phyloP scores from a whole-genome alignment of 1,140 invertebrate species.

The Micrasema minimum region DNA sequence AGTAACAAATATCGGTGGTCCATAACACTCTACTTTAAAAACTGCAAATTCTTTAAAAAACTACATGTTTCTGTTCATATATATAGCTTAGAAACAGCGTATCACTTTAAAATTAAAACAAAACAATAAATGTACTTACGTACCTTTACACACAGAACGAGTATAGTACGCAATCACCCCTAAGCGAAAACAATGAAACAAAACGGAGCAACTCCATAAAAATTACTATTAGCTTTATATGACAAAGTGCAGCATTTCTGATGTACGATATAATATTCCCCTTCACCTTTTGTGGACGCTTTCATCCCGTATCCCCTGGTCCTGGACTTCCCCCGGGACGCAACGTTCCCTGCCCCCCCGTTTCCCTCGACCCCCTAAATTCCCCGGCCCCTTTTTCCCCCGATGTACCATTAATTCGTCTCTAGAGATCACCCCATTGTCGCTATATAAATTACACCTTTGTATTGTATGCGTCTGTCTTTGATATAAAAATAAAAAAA shows the following conservation, averaged over 20 bases:
- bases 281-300: slow-evolving; percentile 16
- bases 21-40: no score
- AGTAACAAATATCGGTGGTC: no score
- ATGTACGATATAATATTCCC: slow-evolving; percentile 27
- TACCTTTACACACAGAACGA: no score
- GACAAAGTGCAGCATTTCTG: slow-evolving; percentile 13
- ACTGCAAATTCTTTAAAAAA: no score
- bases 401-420: slow-evolving; percentile 50
- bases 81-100: no score
- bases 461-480: slow-evolving; percentile 46
- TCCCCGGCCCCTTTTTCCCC: slow-evolving; percentile 27
- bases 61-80: no score
- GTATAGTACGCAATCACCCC: no score
- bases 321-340: not conserved
- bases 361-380: not conserved
- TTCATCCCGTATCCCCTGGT: not conserved
- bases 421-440: slow-evolving; percentile 50
- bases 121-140: no score
- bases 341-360: not conserved
- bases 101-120: no score
- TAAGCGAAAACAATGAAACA: not conserved
- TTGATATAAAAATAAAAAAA: slow-evolving; percentile 52
- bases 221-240: slow-evolving; percentile 24
- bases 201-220: not conserved
- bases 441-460: slow-evolving; percentile 53